Evolutionary conservation across 2,113 vertebrate genomes (phyloP).

Genomic region (Brachyhypopomus gauderio): DNA sequence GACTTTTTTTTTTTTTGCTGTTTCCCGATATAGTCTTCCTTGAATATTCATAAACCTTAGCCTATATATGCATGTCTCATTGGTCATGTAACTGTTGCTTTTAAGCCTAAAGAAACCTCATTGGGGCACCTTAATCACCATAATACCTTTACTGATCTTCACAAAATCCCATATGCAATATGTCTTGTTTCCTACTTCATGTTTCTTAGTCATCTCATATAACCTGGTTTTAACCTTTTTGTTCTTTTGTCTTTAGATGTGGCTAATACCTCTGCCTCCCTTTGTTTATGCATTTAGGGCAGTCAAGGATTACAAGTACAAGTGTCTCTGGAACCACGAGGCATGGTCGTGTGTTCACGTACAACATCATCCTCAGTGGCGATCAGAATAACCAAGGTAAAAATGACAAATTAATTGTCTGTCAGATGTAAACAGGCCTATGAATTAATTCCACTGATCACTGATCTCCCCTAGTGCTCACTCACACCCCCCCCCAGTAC

Average conservation of each 20-base stretch:
- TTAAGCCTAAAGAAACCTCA: neutral
- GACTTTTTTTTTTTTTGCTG: neutral
- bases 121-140: neutral
- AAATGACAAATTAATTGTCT: slow-evolving; percentile 42
- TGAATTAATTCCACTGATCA: slow-evolving; percentile 45
- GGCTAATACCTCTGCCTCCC: neutral
- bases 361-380: slow-evolving; percentile 38
- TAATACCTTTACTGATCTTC: neutral
- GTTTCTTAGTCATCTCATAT: neutral
- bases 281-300: slow-evolving; percentile 22
- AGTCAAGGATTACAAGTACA: too few species aligned
- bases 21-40: neutral
- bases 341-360: neutral
- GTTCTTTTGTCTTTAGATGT: slow-evolving; percentile 10
- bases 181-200: neutral
- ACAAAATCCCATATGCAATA: neutral
- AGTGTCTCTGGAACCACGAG: slow-evolving; percentile 30
- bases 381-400: slow-evolving; percentile 34
- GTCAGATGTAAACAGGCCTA: slow-evolving; percentile 53
- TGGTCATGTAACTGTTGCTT: neutral
- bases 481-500: neutral
- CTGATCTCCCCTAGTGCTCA: slow-evolving; percentile 33
- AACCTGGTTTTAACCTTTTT: slow-evolving; percentile 24
- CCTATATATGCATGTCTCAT: neutral
- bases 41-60: slow-evolving; percentile 8